These are phyloP conservation scores for Caiman crocodilus DNA, from an alignment of 2,797 vertebrate species.

Conservation along the genomic window DNA sequence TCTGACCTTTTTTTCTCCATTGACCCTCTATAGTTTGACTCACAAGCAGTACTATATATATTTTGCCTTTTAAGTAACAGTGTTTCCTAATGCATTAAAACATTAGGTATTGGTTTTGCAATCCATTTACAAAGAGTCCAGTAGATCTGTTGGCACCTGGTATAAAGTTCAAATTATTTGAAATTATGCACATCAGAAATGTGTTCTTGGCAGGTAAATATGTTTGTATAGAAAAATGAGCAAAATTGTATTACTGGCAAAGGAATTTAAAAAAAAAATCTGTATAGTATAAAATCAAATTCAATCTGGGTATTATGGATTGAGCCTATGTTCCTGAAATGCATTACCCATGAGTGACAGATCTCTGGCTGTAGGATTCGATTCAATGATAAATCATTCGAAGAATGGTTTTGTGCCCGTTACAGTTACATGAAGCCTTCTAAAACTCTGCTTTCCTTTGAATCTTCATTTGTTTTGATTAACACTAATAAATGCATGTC, in stretches of 20 bases:
- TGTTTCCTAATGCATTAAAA: slow-evolving; percentile 30
- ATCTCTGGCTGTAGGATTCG: neutral
- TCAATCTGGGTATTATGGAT: slow-evolving; percentile 64
- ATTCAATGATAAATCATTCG: slow-evolving; percentile 56
- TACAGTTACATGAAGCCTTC: slow-evolving; percentile 32
- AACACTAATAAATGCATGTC: neutral
- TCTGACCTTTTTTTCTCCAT: neutral
- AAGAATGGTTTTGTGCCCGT: slow-evolving; percentile 8
- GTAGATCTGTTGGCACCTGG: slow-evolving; percentile 1
- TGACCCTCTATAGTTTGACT: slow-evolving; percentile 8
- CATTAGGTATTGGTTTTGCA: slow-evolving; percentile 9
- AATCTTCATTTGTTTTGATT: neutral
- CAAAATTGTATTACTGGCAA: slow-evolving; percentile 23
- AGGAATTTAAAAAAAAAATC: slow-evolving; percentile 50
- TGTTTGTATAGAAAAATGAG: slow-evolving; percentile 31
- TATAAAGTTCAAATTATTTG: neutral
- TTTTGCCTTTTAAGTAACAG: neutral
- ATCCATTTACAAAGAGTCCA: slow-evolving; percentile 39
- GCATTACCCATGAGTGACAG: slow-evolving; percentile 34
- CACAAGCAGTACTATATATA: slow-evolving; percentile 6
- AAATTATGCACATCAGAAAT: neutral
- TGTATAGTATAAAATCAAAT: slow-evolving; percentile 65
- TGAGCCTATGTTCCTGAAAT: slow-evolving; percentile 61
- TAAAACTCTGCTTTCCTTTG: slow-evolving; percentile 7
- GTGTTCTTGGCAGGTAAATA: neutral